These are phyloP conservation scores for Drosophila robusta DNA, from an alignment of 2,888 invertebrate species.

Conservation along the genomic window DNA sequence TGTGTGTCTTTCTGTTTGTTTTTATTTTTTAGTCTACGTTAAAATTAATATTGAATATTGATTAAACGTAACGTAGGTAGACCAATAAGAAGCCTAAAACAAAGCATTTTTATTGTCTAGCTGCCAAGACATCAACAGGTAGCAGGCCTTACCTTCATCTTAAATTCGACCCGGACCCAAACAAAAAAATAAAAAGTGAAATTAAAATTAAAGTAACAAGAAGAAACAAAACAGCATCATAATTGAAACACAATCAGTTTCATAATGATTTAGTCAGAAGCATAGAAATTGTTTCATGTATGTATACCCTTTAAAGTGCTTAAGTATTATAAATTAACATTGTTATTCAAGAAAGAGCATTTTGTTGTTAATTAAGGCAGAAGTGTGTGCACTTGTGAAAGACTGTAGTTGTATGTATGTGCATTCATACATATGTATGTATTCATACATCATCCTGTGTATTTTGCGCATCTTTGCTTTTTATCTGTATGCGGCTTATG, in stretches of 20 bases:
- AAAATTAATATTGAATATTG: constrained; percentile 3
- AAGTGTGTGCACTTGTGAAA: neutral
- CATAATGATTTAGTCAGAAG: neutral
- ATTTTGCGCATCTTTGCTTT: neutral
- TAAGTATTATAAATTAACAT: no score
- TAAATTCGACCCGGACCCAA: neutral
- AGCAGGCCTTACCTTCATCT: constrained; percentile 1
- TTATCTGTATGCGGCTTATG: neutral
- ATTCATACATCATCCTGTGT: neutral
- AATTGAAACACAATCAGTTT: no score
- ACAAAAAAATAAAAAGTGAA: neutral
- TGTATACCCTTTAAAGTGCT: neutral
- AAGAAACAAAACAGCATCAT: no score
- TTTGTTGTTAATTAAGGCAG: neutral
- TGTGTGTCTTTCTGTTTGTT: no score
- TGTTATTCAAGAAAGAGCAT: neutral
- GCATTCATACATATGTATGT: neutral
- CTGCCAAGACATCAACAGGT: constrained; percentile 10
- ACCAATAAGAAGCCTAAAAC: neutral
- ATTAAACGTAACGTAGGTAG: constrained; percentile 7
- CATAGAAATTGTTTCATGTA: neutral
- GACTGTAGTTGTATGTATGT: no score
- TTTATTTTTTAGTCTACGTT: neutral
- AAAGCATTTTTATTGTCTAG: neutral
- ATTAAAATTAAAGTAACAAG: no score